These are phyloP conservation scores for Coendou prehensilis DNA, from an alignment of 2,797 vertebrate genomes.

Conservation along the genomic window DNA sequence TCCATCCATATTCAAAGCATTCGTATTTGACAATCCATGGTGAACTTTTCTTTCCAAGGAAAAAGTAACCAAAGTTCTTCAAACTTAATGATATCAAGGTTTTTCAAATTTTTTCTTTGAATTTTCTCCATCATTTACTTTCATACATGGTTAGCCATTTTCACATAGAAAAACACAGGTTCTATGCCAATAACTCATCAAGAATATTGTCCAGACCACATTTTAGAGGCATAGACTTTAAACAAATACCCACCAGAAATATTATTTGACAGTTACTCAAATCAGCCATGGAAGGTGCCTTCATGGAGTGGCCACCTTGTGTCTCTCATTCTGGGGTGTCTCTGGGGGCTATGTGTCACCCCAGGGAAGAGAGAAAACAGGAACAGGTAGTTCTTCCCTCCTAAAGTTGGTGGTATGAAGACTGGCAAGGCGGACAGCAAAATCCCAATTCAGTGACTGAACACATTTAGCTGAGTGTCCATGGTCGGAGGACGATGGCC, in stretches of 20 bases:
- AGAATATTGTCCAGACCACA: slow-evolving; percentile 87
- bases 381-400: slow-evolving; percentile 27
- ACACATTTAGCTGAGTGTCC: slow-evolving; percentile 53
- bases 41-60: slow-evolving; percentile 75
- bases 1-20: slow-evolving; percentile 77
- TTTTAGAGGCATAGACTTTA: slow-evolving; percentile 84
- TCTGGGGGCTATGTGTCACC: slow-evolving; percentile 75
- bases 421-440: slow-evolving; percentile 60
- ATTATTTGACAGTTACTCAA: slow-evolving; percentile 85
- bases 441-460: slow-evolving; percentile 72
- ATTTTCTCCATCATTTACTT: slow-evolving; percentile 86
- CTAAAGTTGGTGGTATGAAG: slow-evolving; percentile 66
- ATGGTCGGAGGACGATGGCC: neutral
- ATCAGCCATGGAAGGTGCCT: slow-evolving; percentile 84
- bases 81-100: slow-evolving; percentile 78
- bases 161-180: slow-evolving; percentile 83
- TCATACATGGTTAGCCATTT: slow-evolving; percentile 84
- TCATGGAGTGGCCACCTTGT: slow-evolving; percentile 82
- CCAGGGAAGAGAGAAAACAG: slow-evolving; percentile 76
- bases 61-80: slow-evolving; percentile 81
- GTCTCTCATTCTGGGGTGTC: slow-evolving; percentile 80
- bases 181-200: slow-evolving; percentile 87
- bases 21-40: slow-evolving; percentile 74
- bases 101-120: slow-evolving; percentile 74
- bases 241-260: slow-evolving; percentile 88